These are phyloP conservation scores for Chaetoderma sp. DNA, from an alignment of 2,888 invertebrate species.

Conservation along the genomic window DNA sequence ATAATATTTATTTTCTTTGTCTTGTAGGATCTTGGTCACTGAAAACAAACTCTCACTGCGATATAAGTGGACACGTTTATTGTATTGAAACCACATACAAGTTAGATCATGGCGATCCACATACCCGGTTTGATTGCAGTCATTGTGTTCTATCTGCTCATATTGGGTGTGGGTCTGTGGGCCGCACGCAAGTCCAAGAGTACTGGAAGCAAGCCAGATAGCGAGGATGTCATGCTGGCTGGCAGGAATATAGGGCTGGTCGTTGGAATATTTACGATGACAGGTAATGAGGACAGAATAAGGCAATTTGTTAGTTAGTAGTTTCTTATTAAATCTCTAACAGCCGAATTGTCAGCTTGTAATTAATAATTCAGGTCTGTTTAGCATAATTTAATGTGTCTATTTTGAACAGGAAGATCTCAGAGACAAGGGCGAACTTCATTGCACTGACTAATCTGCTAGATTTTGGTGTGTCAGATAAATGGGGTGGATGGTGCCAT, in stretches of 20 bases:
- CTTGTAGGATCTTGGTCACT: too few species aligned
- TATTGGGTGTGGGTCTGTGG: slow-evolving; percentile 96
- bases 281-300: slow-evolving; percentile 83
- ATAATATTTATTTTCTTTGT: too few species aligned
- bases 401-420: too few species aligned
- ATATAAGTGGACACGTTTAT: too few species aligned
- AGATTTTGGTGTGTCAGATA: too few species aligned
- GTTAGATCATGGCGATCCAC: slow-evolving; percentile 71
- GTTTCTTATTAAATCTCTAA: neutral
- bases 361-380: neutral
- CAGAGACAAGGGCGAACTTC: too few species aligned
- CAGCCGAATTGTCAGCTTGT: neutral
- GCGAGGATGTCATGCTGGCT: slow-evolving; percentile 98
- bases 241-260: slow-evolving; percentile 95
- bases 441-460: too few species aligned
- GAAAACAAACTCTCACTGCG: too few species aligned
- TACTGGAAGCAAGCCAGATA: slow-evolving; percentile 66
- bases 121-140: slow-evolving; percentile 93
- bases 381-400: neutral
- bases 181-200: slow-evolving; percentile 89
- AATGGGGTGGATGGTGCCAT: too few species aligned
- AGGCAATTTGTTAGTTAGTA: neutral
- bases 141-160: slow-evolving; percentile 94
- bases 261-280: slow-evolving; percentile 99
- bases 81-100: too few species aligned